Conservation (phyloP, 2,888 invertebrate species). For the Abrostola tripartita region DNA sequence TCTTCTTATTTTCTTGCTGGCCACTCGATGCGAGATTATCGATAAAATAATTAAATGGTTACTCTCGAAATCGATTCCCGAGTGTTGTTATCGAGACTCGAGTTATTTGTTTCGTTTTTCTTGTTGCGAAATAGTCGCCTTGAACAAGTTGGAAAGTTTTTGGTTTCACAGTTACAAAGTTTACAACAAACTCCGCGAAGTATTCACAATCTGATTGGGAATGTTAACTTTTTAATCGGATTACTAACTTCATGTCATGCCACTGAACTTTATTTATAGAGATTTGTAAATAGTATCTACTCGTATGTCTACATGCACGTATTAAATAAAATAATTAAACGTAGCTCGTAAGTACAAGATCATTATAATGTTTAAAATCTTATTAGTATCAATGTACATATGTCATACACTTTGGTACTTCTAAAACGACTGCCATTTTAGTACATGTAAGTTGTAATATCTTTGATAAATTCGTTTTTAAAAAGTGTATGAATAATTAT, state of each 20-base stretch:
- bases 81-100: conserved; percentile 85
- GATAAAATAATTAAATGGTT: conserved; percentile 89
- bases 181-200: conserved; percentile 39
- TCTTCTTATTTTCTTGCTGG: conserved; percentile 82
- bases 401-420: conserved; percentile 17
- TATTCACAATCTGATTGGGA: conserved; percentile 49
- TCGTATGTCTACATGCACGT: conserved; percentile 10
- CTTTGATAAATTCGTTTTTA: conserved; percentile 26
- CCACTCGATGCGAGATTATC: conserved; percentile 86
- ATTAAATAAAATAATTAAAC: conserved; percentile 35
- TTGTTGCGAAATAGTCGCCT: conserved; percentile 72
- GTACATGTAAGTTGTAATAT: conserved; percentile 13
- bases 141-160: conserved; percentile 47
- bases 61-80: conserved; percentile 88
- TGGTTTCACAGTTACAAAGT: conserved; percentile 41
- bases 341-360: conserved; percentile 27
- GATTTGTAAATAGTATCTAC: conserved; percentile 17
- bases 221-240: conserved; percentile 57
- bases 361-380: conserved; percentile 17
- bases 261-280: conserved; percentile 32
- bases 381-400: conserved; percentile 27
- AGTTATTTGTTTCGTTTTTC: conserved; percentile 85
- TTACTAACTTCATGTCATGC: conserved; percentile 48
- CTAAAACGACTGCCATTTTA: conserved; percentile 11
- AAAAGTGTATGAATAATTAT: conserved; percentile 23